Percentiles rank a stretch among this genome's conserved stretches.
Conservation (phyloP, 2,888 invertebrate genomes). For the Andrena haemorrhoa region DNA sequence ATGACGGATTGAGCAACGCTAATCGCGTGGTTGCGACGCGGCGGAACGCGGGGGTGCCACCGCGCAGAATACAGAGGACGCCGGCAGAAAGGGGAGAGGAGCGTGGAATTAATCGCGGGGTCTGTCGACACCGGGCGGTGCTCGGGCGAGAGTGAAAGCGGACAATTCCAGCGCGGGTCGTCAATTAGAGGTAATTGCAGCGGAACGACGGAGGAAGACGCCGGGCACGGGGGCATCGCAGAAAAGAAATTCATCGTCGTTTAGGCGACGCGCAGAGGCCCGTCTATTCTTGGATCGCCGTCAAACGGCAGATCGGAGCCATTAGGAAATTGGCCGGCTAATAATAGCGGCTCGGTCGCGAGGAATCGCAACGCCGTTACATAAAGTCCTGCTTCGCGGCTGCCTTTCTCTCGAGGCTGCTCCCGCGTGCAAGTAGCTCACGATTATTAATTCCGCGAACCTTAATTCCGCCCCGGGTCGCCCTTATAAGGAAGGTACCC, state of each 20-base stretch:
- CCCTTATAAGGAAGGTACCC: conserved; percentile 21
- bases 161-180: conserved; percentile 51
- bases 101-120: conserved; percentile 38
- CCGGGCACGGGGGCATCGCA: background rate
- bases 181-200: conserved; percentile 65
- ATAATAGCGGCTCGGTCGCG: conserved; percentile 68
- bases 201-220: conserved; percentile 34
- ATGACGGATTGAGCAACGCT: conserved; percentile 17
- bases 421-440: background rate
- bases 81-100: conserved; percentile 5
- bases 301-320: conserved; percentile 64
- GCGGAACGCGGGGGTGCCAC: conserved; percentile 5
- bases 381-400: conserved; percentile 47
- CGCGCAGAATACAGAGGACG: background rate
- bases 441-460: conserved; percentile 28
- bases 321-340: conserved; percentile 75
- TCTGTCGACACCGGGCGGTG: conserved; percentile 42
- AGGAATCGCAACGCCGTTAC: conserved; percentile 65
- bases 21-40: conserved; percentile 18
- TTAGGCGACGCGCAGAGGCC: conserved; percentile 13
- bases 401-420: conserved; percentile 16
- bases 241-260: conserved; percentile 45
- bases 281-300: conserved; percentile 61
- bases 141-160: conserved; percentile 64
- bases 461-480: background rate